Percentiles rank a stretch among this genome's conserved stretches.
phyloP scores from a whole-genome alignment of 2,113 vertebrate genomes.

The Nothobranchius kuhntae region DNA sequence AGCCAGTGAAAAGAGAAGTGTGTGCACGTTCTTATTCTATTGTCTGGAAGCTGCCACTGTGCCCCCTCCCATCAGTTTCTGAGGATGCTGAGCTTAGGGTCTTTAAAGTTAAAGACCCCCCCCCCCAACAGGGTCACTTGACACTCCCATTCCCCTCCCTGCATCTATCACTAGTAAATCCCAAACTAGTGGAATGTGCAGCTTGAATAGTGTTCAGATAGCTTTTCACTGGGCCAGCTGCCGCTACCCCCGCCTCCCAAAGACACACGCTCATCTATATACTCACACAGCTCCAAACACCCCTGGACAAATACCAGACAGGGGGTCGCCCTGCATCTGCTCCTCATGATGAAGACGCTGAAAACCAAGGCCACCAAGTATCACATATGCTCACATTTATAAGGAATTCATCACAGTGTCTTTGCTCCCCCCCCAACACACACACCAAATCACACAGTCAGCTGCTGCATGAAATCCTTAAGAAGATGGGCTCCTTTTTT shows the following conservation, averaged over 20 bases:
- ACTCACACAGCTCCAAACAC: constrained; percentile 21
- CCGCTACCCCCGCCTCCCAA: constrained; percentile 10
- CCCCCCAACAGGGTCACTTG: constrained; percentile 18
- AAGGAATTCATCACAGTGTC: constrained; percentile 26
- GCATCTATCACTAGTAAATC: constrained; percentile 19
- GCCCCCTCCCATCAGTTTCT: constrained; percentile 5
- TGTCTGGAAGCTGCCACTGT: constrained; percentile 63
- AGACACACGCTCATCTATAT: constrained; percentile 21
- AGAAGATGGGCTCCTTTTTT: constrained; percentile 1
- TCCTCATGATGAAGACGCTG: constrained; percentile 10
- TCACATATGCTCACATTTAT: constrained; percentile 39
- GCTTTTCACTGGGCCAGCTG: constrained; percentile 72
- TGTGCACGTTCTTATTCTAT: constrained; percentile 45
- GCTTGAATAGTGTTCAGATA: constrained; percentile 58
- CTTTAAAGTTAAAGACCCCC: constrained; percentile 56
- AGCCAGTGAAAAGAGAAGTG: constrained; percentile 61
- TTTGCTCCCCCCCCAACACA: not conserved
- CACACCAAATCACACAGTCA: constrained; percentile 38
- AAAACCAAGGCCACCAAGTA: constrained; percentile 29
- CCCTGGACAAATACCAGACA: constrained; percentile 28
- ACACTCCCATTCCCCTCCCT: constrained; percentile 2
- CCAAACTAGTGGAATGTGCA: constrained; percentile 69
- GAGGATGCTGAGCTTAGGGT: constrained; percentile 39
- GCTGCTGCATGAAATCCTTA: constrained; percentile 49
- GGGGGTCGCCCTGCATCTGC: constrained; percentile 52